Evolutionary conservation across 2,797 vertebrate species (phyloP).

Genomic region (Spondyliosoma cantharus): DNA sequence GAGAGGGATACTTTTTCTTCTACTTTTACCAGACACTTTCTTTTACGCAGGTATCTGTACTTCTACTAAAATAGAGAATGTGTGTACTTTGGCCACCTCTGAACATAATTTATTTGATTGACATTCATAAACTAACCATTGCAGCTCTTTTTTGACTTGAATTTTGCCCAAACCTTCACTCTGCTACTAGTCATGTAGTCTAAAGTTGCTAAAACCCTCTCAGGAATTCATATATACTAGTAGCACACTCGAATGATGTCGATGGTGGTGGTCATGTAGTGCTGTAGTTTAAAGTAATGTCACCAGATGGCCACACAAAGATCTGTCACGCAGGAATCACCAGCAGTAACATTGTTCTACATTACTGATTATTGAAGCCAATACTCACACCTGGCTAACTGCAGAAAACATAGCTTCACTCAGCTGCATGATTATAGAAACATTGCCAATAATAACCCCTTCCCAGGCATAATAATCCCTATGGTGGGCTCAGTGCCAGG

Average conservation of each 20-base stretch:
- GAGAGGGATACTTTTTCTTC: too few species aligned
- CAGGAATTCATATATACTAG: conserved; percentile 3
- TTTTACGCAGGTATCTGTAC: too few species aligned
- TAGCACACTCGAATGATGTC: conserved; percentile 5
- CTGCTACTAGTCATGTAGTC: background rate
- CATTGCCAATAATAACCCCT: conserved; percentile 23
- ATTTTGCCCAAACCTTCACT: background rate
- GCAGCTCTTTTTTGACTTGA: background rate
- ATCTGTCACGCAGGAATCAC: conserved; percentile 32
- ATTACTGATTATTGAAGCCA: background rate
- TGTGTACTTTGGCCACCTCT: too few species aligned
- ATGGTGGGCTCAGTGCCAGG: conserved; percentile 57
- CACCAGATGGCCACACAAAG: conserved; percentile 59
- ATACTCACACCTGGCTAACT: conserved; percentile 10
- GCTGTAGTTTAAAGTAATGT: conserved; percentile 20
- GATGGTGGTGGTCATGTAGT: conserved; percentile 12
- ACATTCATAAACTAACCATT: too few species aligned
- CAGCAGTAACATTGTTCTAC: conserved; percentile 4
- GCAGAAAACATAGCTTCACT: conserved; percentile 15
- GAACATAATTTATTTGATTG: too few species aligned
- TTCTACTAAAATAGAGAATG: too few species aligned
- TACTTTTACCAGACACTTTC: too few species aligned
- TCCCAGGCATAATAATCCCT: conserved; percentile 28
- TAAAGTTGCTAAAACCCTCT: background rate
- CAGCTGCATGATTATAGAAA: conserved; percentile 4